Evolutionary conservation across 2,797 vertebrate genomes (phyloP).

Genomic region (Heterohyrax brucei): DNA sequence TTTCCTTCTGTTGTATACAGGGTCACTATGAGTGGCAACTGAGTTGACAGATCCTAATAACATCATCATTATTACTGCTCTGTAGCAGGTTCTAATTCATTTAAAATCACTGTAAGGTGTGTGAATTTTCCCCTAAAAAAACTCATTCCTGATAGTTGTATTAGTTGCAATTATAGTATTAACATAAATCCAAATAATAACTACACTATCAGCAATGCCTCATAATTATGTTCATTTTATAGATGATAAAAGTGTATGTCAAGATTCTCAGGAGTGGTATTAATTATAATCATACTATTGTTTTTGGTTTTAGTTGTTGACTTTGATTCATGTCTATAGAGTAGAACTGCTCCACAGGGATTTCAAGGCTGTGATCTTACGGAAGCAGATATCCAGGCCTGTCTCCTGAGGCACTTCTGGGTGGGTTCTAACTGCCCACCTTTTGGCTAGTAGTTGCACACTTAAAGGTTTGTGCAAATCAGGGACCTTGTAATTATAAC

Average conservation of each 20-base stretch:
- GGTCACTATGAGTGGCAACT: too few species aligned
- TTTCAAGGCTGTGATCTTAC: not conserved
- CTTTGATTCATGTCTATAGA: not conserved
- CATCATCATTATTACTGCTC: not conserved
- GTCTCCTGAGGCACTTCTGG: not conserved
- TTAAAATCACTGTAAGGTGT: not conserved
- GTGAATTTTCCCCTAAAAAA: conserved; percentile 47
- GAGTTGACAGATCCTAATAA: too few species aligned
- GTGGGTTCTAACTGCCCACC: not conserved
- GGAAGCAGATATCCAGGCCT: not conserved
- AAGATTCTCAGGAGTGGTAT: conserved; percentile 23
- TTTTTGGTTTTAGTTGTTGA: not conserved
- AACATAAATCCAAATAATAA: conserved; percentile 17
- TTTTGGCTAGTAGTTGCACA: not conserved
- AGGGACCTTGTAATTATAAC: not conserved
- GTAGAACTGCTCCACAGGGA: not conserved
- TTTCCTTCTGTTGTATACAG: too few species aligned
- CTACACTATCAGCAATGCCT: not conserved
- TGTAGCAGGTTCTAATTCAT: not conserved
- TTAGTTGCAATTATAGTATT: conserved; percentile 5
- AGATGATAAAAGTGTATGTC: not conserved
- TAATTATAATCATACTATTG: conserved; percentile 36
- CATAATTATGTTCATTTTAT: conserved; percentile 36
- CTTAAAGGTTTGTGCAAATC: not conserved
- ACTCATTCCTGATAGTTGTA: not conserved